phyloP scores from a whole-genome alignment of 1,140 invertebrate genomes.

The Gonatopus flavifemur region DNA sequence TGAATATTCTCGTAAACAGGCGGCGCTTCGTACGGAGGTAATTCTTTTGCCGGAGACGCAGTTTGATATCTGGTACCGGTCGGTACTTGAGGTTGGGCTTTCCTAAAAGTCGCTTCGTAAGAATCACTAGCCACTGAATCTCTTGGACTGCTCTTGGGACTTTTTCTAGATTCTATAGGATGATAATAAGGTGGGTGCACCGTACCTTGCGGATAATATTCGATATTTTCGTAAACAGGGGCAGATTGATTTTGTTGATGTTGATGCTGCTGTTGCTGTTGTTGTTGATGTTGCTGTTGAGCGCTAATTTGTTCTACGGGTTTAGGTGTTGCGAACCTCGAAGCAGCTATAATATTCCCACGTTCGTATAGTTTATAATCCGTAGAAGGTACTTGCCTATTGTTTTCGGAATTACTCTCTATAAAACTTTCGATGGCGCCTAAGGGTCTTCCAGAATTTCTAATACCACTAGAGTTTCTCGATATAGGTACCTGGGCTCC shows the following conservation, averaged over 20 bases:
- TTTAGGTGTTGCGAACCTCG: constrained; percentile 76
- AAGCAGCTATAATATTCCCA: constrained; percentile 69
- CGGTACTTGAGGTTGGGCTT: constrained; percentile 72
- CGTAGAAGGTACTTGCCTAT: constrained; percentile 17
- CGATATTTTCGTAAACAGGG: constrained; percentile 80
- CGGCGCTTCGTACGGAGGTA: constrained; percentile 61
- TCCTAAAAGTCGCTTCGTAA: constrained; percentile 62
- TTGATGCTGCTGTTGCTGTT: constrained; percentile 22
- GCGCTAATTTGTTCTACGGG: constrained; percentile 63
- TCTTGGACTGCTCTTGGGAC: constrained; percentile 47
- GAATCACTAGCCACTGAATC: constrained; percentile 56
- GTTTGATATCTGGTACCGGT: constrained; percentile 60
- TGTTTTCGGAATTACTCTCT: constrained; percentile 40
- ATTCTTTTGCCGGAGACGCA: constrained; percentile 53
- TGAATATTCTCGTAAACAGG: constrained; percentile 76
- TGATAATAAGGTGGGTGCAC: constrained; percentile 66
- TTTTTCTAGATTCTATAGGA: constrained; percentile 54
- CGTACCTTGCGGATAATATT: constrained; percentile 66
- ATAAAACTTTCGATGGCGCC: constrained; percentile 62
- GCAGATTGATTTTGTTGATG: constrained; percentile 48
- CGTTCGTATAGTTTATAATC: constrained; percentile 69
- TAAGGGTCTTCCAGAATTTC: constrained; percentile 34
- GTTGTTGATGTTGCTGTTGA: constrained; percentile 33
- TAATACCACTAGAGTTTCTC: constrained; percentile 20
- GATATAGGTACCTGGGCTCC: constrained; percentile 51